A percentile compares a stretch with the other conserved stretches of the same genome.
phyloP scores from a whole-genome alignment of 2,113 vertebrate genomes.

The Falcunculus frontatus region DNA sequence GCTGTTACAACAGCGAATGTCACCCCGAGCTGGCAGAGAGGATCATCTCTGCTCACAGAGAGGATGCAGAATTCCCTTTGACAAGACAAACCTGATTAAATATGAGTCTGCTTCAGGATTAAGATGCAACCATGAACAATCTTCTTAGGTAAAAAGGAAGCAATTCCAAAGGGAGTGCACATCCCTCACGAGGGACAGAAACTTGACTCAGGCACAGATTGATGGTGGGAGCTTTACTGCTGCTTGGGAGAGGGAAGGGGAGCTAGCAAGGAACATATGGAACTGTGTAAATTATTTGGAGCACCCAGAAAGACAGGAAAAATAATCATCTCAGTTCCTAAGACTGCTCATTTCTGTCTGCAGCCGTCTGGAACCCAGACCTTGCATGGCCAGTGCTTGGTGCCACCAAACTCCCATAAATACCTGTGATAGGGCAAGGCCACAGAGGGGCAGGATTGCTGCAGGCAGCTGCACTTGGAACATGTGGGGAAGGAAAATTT shows the following conservation, averaged over 20 bases:
- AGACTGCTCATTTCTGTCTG: conserved; percentile 9
- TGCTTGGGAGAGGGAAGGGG: neutral
- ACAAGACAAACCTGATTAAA: neutral
- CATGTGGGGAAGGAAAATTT: fast-evolving
- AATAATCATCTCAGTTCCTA: neutral
- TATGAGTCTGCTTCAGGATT: neutral
- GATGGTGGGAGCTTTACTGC: neutral
- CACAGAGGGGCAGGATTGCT: neutral
- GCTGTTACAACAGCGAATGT: fast-evolving
- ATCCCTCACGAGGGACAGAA: neutral
- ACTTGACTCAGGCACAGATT: neutral
- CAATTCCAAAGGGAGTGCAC: neutral
- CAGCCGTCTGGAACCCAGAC: neutral
- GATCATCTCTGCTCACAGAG: neutral
- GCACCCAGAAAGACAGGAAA: neutral
- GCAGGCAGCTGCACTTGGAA: neutral
- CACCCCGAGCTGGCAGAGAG: neutral
- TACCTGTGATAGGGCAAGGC: fast-evolving
- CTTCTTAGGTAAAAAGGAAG: neutral
- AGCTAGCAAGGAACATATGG: conserved; percentile 8
- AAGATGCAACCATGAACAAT: neutral
- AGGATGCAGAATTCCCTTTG: neutral
- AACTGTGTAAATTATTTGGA: conserved; percentile 4
- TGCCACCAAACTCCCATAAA: neutral
- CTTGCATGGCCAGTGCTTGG: fast-evolving